Base-by-base conservation (phyloP, 2,888 invertebrate genomes). In the Melitaea athalia region DNA sequence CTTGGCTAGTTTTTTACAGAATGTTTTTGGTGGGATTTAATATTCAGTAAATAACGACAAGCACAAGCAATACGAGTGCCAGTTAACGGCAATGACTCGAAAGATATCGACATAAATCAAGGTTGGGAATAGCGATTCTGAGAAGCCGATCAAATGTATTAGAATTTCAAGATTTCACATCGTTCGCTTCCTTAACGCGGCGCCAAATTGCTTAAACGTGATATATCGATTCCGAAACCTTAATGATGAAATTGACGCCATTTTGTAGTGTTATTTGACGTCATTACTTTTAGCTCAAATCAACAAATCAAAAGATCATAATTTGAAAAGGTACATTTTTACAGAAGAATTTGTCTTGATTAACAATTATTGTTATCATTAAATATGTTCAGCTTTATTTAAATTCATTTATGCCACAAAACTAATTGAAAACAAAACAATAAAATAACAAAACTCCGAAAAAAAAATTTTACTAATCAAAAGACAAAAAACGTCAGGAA, bases 201-300 rank as follows among this genome's bases (percentile, higher is more conserved):
- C 43, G 74, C 79, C 78, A 79, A 83, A 84, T 82, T 80, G 83
- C 79, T 38, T 57, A 47, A 24, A 17, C 55, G 24, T 59, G 47
- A 49, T 77, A 57, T 38, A 33, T 33, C 14, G 33, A 6, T 55
- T 38, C 38, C 5, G 2, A 38, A 38, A 38, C 5, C 4, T 12
- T 53, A 5, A 52, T 11, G 45, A 49, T 49, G n/a, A 8, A 38
- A 38, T 8, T 5, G 38, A 38, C 38, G 38, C 8, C 38, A 38
- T 38, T 38, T 38, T 38, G 38, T 38, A 38, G 38, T 38, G 38
- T 5, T 8, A 38, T 38, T 38, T 38, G 38, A 38, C 38, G 38
- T 38, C 38, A 38, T 38, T 8, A 8, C 38, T 38, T 1, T n/a
- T n/a, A n/a, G n/a, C n/a, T n/a, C n/a, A n/a, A n/a, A n/a, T n/a